A percentile compares a stretch with the other conserved stretches of the same genome.
phyloP scores from a whole-genome alignment of 2,888 invertebrate genomes.

The Parascotia fuliginaria region DNA sequence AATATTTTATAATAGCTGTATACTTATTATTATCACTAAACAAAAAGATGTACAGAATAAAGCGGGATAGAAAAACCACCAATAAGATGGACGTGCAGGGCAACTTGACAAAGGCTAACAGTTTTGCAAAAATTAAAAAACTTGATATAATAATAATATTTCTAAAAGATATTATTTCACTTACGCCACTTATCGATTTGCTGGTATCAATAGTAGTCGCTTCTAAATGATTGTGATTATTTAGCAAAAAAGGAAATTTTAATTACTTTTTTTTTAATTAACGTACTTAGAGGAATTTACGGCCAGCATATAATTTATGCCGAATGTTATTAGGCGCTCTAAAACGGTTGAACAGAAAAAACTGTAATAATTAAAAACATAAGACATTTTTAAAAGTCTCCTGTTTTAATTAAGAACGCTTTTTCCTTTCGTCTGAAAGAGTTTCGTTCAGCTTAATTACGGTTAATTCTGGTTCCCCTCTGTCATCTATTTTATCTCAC shows the following conservation, averaged over 20 bases:
- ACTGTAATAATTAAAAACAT: slow-evolving; percentile 70
- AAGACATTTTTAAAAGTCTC: slow-evolving; percentile 64
- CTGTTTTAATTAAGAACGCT: slow-evolving; percentile 75
- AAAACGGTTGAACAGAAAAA: slow-evolving; percentile 28
- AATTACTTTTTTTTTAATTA: too few species aligned
- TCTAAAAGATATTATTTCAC: too few species aligned
- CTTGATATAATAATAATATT: too few species aligned
- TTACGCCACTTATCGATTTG: too few species aligned
- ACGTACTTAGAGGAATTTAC: slow-evolving; percentile 19
- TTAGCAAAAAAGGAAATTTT: slow-evolving; percentile 9
- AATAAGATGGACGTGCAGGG: too few species aligned
- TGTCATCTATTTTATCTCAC: slow-evolving; percentile 64
- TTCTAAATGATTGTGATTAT: not conserved
- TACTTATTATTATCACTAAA: too few species aligned
- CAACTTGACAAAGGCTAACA: too few species aligned
- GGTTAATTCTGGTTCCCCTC: slow-evolving; percentile 62
- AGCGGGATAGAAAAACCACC: too few species aligned
- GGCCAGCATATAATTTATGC: slow-evolving; percentile 22
- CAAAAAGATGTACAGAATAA: too few species aligned
- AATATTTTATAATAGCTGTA: too few species aligned
- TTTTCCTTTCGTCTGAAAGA: slow-evolving; percentile 64
- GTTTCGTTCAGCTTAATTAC: slow-evolving; percentile 73
- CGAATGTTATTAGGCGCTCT: slow-evolving; percentile 31
- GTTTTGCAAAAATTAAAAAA: too few species aligned
- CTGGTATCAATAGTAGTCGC: not conserved